phyloP scores from a whole-genome alignment of 2,888 invertebrate genomes.

The Pollenia amentaria region DNA sequence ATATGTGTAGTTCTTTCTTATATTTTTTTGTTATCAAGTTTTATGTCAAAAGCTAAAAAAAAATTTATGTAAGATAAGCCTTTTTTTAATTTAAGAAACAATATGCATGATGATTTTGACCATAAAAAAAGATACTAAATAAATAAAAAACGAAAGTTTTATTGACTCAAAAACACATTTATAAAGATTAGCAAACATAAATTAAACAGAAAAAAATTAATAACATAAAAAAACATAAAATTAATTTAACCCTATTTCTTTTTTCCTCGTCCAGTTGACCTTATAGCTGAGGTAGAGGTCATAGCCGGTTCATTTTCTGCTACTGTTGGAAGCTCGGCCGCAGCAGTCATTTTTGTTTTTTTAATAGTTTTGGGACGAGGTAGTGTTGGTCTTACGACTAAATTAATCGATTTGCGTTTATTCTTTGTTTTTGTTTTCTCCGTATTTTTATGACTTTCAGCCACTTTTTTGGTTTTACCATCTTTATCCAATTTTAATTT shows the following conservation, averaged over 20 bases:
- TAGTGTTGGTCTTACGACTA: slow-evolving; percentile 31
- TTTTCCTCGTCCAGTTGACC: slow-evolving; percentile 36
- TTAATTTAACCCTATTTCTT: slow-evolving; percentile 31
- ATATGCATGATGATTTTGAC: too few relatives aligned
- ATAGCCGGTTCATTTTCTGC: background rate
- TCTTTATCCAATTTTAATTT: slow-evolving; percentile 26
- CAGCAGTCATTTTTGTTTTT: slow-evolving; percentile 3
- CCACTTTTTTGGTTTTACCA: background rate
- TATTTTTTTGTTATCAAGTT: too few relatives aligned
- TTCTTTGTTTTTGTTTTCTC: slow-evolving; percentile 51
- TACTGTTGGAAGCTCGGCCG: background rate
- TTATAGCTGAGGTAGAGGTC: background rate
- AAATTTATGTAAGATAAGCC: too few relatives aligned
- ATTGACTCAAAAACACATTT: background rate
- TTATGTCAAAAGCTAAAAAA: too few relatives aligned
- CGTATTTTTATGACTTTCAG: background rate
- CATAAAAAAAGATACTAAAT: slow-evolving; percentile 5
- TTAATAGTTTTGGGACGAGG: slow-evolving; percentile 34
- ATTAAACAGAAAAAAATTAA: background rate
- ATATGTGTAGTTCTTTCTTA: too few relatives aligned
- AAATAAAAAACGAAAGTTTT: background rate
- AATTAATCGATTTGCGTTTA: slow-evolving; percentile 51
- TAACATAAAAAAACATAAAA: background rate
- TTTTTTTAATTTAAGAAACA: too few relatives aligned
- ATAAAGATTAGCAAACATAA: background rate